Evolutionary conservation across 2,113 vertebrate species (phyloP).

Genomic region (Oncorhynchus masou): DNA sequence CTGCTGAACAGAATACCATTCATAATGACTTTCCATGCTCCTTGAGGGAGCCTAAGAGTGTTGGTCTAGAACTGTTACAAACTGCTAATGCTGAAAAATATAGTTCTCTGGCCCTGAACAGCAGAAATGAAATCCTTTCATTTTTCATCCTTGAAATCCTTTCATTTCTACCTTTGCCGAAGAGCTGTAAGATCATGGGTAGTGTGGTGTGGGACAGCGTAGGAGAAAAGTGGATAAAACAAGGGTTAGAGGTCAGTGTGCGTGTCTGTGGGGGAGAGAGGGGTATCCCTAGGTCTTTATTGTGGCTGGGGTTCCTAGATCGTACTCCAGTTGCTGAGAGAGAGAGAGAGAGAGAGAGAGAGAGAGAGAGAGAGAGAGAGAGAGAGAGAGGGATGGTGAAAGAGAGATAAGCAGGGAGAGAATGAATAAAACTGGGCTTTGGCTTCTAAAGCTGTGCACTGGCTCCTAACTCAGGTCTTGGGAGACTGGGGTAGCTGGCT

Average conservation of each 20-base stretch:
- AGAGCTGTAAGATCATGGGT: slow-evolving; percentile 42
- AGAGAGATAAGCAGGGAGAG: neutral
- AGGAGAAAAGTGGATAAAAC: slow-evolving; percentile 27
- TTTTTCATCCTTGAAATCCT: slow-evolving; percentile 52
- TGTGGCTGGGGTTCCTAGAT: no score
- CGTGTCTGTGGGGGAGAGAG: no score
- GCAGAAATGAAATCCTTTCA: slow-evolving; percentile 49
- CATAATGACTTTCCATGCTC: slow-evolving; percentile 26
- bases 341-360: slow-evolving; percentile 1
- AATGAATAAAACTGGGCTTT: neutral
- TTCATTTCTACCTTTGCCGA: slow-evolving; percentile 43
- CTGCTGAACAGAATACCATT: slow-evolving; percentile 22
- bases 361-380: neutral
- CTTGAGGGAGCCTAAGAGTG: slow-evolving; percentile 5
- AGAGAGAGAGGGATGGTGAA: neutral
- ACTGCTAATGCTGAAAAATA: slow-evolving; percentile 35
- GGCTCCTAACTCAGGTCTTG: neutral
- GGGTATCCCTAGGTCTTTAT: no score
- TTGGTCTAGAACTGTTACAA: slow-evolving; percentile 33
- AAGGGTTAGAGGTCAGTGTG: slow-evolving; percentile 37
- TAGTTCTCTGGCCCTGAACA: slow-evolving; percentile 12
- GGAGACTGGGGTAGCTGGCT: neutral
- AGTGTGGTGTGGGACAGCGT: slow-evolving; percentile 48
- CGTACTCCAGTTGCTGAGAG: no score
- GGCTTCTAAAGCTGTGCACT: no score